Base-by-base conservation (phyloP, 2,797 vertebrate genomes). In the Austrolebias charrua region DNA sequence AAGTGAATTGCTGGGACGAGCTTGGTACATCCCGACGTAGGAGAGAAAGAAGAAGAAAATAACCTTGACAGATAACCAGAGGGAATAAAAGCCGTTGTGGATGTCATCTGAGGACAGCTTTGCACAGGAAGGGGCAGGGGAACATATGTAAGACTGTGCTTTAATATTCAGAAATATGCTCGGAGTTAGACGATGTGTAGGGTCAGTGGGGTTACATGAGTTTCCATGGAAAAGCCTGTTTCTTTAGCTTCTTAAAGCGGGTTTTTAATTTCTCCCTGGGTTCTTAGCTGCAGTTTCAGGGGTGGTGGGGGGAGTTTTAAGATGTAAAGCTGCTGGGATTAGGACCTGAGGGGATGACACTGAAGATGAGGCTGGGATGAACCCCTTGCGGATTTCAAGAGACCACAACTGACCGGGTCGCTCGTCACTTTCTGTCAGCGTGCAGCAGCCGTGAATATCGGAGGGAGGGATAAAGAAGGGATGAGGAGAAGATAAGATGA, bases 311-410 rank as follows among this genome's bases (percentile, higher is more conserved):
- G 7, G 48, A 42, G 75, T 78, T 84, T 86, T 85, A 88, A 87
- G 83, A 88, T 85, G 83, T 84, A 90, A 91, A 92, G 82, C 87
- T 18, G 54, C 18, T 1, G 48, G 83, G 90, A 92, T 92, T 92
- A 90, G 66, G 75, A 63, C 61, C 66, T 77, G 83, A 81, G 77
- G 73, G 68, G 75, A 79, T 54, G 79, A 83, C 82, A 79, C 9
- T 48, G 80, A 60, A 78, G 78, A 76, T 50, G 63, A 73, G 67
- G 66, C 76, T 8, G 55, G 64, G 74, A 85, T 86, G 80, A 89
- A 79, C 59, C 65, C 69, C 55, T 40, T 3, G 8, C 49, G 13
- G 72, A 66, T 75, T 61, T 61, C 38, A 53, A 5, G 66, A 54
- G 79, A 51, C 63, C 14, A 43, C 28, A 0, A 43, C 72, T 73